Percentiles rank a stretch among this genome's conserved stretches.
Evolutionary conservation across 2,113 vertebrate genomes (phyloP).

Genomic region (Myotis brandtii): DNA sequence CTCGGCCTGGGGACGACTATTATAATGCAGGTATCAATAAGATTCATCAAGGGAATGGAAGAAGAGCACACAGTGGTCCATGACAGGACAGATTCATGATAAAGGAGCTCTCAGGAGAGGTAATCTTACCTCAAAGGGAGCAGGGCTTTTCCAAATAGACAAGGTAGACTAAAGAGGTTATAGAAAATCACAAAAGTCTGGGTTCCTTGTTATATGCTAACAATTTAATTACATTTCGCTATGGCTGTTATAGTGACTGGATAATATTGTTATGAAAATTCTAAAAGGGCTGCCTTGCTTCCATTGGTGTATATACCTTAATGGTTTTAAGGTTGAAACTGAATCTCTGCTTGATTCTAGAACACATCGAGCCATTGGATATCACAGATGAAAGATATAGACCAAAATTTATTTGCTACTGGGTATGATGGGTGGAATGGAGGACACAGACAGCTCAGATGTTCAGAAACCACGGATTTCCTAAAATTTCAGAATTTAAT

Average conservation of each 20-base stretch:
- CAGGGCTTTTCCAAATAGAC: background rate
- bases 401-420: background rate
- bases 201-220: background rate
- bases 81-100: background rate
- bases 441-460: background rate
- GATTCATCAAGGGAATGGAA: background rate
- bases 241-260: background rate
- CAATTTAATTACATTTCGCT: background rate
- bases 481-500: background rate
- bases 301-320: background rate
- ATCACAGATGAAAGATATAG: background rate
- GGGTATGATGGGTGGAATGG: background rate
- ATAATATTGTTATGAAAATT: conserved; percentile 31
- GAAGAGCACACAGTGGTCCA: too few species aligned
- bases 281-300: background rate
- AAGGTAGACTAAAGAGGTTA: background rate
- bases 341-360: background rate
- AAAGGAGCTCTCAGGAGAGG: background rate
- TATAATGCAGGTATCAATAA: background rate
- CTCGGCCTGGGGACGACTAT: background rate
- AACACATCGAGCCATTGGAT: background rate
- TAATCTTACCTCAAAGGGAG: background rate
- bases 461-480: background rate
- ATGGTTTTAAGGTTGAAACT: background rate
- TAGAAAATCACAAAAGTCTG: background rate